Percentiles rank a stretch among this genome's conserved stretches.
These are phyloP conservation scores for Eurytoma adleriae DNA, from an alignment of 2,888 invertebrate genomes.

Conservation along the genomic window DNA sequence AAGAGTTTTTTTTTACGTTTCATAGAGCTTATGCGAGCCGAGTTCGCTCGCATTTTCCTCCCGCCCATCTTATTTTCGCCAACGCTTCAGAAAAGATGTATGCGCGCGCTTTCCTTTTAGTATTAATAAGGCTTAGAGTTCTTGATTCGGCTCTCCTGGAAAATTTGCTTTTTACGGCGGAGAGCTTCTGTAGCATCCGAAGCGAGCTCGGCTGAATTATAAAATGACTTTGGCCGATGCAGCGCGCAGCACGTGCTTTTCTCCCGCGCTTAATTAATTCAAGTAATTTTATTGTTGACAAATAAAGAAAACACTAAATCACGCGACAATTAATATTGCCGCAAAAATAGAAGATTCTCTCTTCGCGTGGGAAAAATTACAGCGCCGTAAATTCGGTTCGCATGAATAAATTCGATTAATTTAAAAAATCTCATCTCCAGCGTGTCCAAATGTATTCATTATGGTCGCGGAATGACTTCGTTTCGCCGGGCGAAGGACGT, in stretches of 20 bases:
- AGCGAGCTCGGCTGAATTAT: background rate
- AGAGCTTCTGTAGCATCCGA: constrained; percentile 5
- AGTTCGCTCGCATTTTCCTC: constrained; percentile 2
- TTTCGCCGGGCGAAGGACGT: constrained; percentile 5
- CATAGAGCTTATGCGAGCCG: constrained; percentile 33
- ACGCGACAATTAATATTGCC: too few relatives aligned
- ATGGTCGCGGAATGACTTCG: constrained; percentile 30
- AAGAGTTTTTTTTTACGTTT: constrained; percentile 44
- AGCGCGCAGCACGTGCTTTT: too few relatives aligned
- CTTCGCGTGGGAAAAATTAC: too few relatives aligned
- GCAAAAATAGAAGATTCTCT: too few relatives aligned
- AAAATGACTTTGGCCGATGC: too few relatives aligned
- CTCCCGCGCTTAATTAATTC: too few relatives aligned
- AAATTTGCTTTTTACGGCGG: constrained; percentile 37
- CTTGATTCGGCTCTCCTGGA: constrained; percentile 33
- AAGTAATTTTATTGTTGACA: too few relatives aligned
- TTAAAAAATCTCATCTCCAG: background rate
- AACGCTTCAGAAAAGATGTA: constrained; percentile 36
- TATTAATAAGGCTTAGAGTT: constrained; percentile 46
- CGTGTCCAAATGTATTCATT: constrained; percentile 44
- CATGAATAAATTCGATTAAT: background rate
- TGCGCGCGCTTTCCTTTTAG: constrained; percentile 45
- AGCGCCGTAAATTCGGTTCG: too few relatives aligned
- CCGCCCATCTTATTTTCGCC: constrained; percentile 44
- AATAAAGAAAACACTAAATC: too few relatives aligned